A percentile compares a stretch with the other conserved stretches of the same genome.
Evolutionary conservation across 2,113 vertebrate genomes (phyloP).

Genomic region (Corythornis vintsioides): DNA sequence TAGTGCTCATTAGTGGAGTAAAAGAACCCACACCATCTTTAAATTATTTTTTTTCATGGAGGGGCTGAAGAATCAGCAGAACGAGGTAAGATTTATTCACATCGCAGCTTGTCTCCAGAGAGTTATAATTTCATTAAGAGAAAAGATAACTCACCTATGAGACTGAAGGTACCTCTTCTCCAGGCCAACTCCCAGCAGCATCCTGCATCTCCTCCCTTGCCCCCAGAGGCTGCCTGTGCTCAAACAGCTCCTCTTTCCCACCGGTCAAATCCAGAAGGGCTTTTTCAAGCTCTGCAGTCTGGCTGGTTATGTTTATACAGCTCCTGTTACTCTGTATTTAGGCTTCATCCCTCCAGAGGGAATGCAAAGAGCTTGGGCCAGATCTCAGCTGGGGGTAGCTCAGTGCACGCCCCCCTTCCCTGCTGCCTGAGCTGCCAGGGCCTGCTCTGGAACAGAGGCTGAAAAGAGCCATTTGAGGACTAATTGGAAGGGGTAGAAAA

Average conservation of each 20-base stretch:
- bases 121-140: background rate
- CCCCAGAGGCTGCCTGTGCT: background rate
- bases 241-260: background rate
- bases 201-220: background rate
- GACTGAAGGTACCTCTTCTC: background rate
- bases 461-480: background rate
- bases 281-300: background rate
- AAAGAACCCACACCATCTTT: background rate
- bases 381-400: background rate
- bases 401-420: background rate
- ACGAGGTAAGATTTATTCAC: background rate
- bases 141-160: background rate
- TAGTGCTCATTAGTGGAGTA: background rate
- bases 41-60: background rate
- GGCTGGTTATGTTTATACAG: background rate
- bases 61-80: background rate
- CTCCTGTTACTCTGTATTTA: background rate
- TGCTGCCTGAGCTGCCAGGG: background rate
- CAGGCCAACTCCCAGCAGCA: background rate
- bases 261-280: accelerated
- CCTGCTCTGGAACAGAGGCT: background rate
- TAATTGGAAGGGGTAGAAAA: accelerated
- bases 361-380: background rate
- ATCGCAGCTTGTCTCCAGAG: accelerated
- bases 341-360: background rate